A percentile compares a stretch with the other conserved stretches of the same genome.
Conservation (phyloP, 2,888 invertebrate species). For the Trachelus troglodyta region DNA sequence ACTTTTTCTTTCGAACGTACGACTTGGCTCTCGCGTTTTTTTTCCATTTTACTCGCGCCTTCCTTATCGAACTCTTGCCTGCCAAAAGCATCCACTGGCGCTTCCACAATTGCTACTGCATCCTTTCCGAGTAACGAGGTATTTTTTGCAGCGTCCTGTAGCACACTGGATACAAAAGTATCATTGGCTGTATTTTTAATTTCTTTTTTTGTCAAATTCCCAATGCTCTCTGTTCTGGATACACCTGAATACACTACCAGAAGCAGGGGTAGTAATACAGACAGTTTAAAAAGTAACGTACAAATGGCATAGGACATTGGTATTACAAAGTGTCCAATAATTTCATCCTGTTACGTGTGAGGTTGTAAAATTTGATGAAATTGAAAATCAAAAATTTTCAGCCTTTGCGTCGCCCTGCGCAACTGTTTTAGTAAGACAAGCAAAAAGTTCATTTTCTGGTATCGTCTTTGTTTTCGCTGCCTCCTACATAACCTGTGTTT, state of each 20-base stretch:
- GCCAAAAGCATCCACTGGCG: not conserved
- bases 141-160: not conserved
- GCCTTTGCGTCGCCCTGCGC: no score
- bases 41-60: conserved; percentile 10
- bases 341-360: not conserved
- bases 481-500: not conserved
- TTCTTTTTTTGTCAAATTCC: not conserved
- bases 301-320: not conserved
- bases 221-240: not conserved
- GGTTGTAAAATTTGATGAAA: not conserved
- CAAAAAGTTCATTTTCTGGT: not conserved
- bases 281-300: not conserved
- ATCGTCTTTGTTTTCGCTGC: not conserved
- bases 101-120: not conserved
- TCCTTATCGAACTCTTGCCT: conserved; percentile 2
- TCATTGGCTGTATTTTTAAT: not conserved
- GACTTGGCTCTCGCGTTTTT: conserved; percentile 1
- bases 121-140: not conserved
- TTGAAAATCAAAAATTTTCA: not conserved
- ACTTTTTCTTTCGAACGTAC: conserved; percentile 7
- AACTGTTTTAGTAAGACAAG: no score
- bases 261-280: not conserved
- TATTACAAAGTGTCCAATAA: not conserved
- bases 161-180: not conserved
- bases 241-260: not conserved